Evolutionary conservation across 1,140 invertebrate species (phyloP).

Genomic region (Yoshiicerus persimilis): DNA sequence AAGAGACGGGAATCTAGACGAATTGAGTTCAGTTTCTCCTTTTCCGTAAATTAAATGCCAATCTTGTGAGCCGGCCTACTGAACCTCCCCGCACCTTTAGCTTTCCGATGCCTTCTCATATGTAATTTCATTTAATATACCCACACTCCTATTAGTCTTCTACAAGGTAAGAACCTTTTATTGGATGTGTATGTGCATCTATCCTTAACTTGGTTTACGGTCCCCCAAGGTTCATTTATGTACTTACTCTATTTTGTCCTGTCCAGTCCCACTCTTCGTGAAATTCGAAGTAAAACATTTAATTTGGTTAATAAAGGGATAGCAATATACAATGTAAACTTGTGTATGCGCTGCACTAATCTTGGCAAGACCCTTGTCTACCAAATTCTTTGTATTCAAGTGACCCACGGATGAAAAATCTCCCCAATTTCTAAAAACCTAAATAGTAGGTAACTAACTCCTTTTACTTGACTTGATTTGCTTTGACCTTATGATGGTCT

Average conservation of each 20-base stretch:
- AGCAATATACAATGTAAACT: neutral
- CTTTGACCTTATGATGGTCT: neutral
- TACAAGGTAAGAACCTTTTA: too few relatives aligned
- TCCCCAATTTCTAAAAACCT: neutral
- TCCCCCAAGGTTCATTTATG: neutral
- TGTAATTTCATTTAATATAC: neutral
- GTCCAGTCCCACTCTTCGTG: neutral
- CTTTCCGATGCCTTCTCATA: neutral
- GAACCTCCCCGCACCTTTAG: slow-evolving; percentile 9
- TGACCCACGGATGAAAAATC: neutral
- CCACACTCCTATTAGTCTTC: neutral
- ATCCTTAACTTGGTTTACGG: neutral
- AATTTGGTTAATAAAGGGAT: slow-evolving; percentile 15
- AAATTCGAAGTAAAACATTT: neutral
- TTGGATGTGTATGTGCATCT: neutral
- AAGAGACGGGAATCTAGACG: neutral
- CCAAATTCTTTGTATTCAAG: neutral
- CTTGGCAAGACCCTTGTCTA: neutral
- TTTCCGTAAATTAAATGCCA: slow-evolving; percentile 20
- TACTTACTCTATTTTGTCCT: neutral
- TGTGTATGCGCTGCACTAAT: neutral
- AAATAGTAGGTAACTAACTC: neutral
- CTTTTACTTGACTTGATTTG: neutral
- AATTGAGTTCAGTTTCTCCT: slow-evolving; percentile 1
- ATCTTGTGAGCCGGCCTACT: slow-evolving; percentile 1